Conservation (phyloP, 1,140 invertebrate genomes). For the Zaprionus nigranus region DNA sequence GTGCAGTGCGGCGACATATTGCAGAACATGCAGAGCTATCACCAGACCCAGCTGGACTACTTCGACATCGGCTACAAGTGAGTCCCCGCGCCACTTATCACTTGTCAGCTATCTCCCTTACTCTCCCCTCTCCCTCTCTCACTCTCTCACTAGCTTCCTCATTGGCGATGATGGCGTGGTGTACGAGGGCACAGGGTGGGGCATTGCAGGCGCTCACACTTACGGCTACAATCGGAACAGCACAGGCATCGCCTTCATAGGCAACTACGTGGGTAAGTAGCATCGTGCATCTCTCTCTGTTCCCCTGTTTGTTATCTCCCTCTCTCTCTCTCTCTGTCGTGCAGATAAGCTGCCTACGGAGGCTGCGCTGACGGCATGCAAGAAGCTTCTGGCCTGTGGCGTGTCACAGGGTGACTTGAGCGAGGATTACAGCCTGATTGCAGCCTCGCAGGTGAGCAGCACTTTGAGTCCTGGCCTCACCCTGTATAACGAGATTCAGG, state of each 20-base stretch:
- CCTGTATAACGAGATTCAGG: conserved; percentile 86
- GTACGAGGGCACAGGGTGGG: conserved; percentile 92
- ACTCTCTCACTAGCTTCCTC: conserved; percentile 87
- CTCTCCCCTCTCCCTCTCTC: not conserved
- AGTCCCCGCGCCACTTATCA: not conserved
- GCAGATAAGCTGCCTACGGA: conserved; percentile 86
- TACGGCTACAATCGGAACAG: conserved; percentile 87
- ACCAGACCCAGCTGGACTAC: conserved; percentile 66
- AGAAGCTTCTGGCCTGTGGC: conserved; percentile 87
- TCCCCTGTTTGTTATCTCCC: not conserved
- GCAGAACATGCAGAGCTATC: conserved; percentile 73
- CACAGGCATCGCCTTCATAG: conserved; percentile 90
- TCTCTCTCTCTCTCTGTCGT: conserved; percentile 1
- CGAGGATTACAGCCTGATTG: conserved; percentile 87
- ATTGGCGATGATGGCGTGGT: conserved; percentile 91
- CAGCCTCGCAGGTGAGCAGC: conserved; percentile 86
- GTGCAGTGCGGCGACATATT: conserved; percentile 83
- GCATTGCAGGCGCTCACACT: conserved; percentile 89
- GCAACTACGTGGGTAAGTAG: conserved; percentile 87
- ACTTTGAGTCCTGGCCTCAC: conserved; percentile 88
- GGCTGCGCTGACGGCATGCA: conserved; percentile 86
- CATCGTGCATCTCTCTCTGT: not conserved
- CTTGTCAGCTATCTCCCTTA: not conserved
- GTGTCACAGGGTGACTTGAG: conserved; percentile 86
- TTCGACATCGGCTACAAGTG: conserved; percentile 81